phyloP scores from a whole-genome alignment of 2,888 invertebrate genomes.

The Alitta virens region DNA sequence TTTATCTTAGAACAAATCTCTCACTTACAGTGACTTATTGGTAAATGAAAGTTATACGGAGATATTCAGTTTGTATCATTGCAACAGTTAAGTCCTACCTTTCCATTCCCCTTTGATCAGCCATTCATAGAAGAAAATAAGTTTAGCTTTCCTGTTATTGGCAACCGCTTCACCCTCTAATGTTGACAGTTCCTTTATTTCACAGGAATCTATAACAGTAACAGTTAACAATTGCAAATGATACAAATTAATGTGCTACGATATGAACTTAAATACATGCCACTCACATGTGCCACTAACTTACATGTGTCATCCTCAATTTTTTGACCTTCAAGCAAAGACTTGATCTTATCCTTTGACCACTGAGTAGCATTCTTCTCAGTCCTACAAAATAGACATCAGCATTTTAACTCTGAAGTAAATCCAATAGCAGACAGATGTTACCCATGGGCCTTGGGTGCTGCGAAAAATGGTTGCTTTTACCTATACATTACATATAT shows the following conservation, averaged over 20 bases:
- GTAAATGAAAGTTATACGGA: too few species aligned
- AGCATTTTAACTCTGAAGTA: too few species aligned
- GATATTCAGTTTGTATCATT: too few species aligned
- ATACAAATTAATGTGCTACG: too few species aligned
- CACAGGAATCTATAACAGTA: not conserved
- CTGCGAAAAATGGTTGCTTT: too few species aligned
- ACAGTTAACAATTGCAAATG: not conserved
- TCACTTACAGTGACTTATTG: too few species aligned
- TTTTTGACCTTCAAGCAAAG: conserved; percentile 72
- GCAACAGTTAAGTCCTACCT: conserved; percentile 61
- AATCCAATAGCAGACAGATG: too few species aligned
- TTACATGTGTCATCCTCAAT: conserved; percentile 62
- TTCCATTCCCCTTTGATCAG: conserved; percentile 80
- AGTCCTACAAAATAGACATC: too few species aligned
- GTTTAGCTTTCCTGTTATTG: conserved; percentile 96
- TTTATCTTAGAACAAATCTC: too few species aligned
- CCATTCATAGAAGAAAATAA: conserved; percentile 99
- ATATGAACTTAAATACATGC: too few species aligned
- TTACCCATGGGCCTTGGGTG: too few species aligned
- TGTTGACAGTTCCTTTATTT: conserved; percentile 76
- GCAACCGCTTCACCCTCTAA: conserved; percentile 94
- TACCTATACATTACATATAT: too few species aligned
- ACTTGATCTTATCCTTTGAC: conserved; percentile 87
- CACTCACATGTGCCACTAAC: conserved; percentile 10
- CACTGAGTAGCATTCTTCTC: conserved; percentile 97